Evolutionary conservation across 2,797 vertebrate species (phyloP), one percentile per base, ranked within the genome.

Genomic region (Brachyalestes nurse): DNA sequence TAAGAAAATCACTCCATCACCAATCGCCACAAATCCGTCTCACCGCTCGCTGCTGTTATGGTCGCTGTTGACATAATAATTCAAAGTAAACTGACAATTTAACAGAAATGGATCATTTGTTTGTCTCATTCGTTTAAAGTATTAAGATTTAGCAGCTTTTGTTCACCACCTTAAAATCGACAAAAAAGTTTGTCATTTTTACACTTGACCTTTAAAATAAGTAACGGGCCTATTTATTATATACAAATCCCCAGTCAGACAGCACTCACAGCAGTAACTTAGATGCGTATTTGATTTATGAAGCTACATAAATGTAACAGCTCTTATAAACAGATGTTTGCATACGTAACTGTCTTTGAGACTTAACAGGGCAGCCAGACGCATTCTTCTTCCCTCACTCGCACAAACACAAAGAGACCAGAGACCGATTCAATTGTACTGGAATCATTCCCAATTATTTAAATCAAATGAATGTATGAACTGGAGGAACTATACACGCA

Each of bases 1-100:
- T 88, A 85, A 86, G 85, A 72, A 4, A 81, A 0, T 5, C 34
- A 47, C 45, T n/a, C 34, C 0, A 51, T 53, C 47, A 53, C 13
- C 49, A 2, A 12, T 28, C 71, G 14, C 40, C 66, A 69, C 13
- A 47, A 42, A 69, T 9, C 34, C 34, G 1, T 8, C 8, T 17
- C 12, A 34, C 17, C 34, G 4, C 2, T 3, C 7, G 16, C 28
- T 64, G 40, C 40, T 45, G n/a, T 67, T n/a, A 67, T 10, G 6
- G 61, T 16, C 0, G 5, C 13, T 6, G 28, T 17, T 38, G 16
- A 8, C 14, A 23, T 12, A 57, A 23, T 12, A 57, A 21, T 9
- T 12, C 0, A 4, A 12, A 47, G 45, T 47, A 47, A 47, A 47
- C 45, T 25, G 25, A 34, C 5, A 34, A 34, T 62, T 6, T 17